Percentiles rank a stretch among this genome's conserved stretches.
Conservation (phyloP, 2,888 invertebrate species). For the Phymatocera aterrima region DNA sequence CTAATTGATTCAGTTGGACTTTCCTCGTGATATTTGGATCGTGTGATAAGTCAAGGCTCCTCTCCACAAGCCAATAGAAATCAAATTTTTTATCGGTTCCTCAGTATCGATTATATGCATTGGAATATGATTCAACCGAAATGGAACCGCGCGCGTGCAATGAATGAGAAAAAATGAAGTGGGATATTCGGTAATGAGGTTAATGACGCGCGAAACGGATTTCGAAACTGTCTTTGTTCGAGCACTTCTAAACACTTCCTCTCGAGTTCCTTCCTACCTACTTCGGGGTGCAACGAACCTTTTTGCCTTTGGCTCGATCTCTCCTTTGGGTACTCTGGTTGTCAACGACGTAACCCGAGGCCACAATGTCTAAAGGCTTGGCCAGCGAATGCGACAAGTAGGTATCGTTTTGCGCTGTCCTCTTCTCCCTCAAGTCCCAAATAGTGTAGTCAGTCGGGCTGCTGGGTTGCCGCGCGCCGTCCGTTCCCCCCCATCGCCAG, state of each 20-base stretch:
- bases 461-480: too few species aligned
- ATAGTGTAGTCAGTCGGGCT: constrained; percentile 37
- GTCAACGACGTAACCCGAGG: constrained; percentile 41
- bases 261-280: background rate
- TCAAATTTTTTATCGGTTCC: too few species aligned
- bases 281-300: constrained; percentile 37
- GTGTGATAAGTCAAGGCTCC: background rate
- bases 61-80: background rate
- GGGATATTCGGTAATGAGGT: constrained; percentile 7
- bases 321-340: constrained; percentile 30
- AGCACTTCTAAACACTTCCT: constrained; percentile 7
- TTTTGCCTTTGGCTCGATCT: background rate
- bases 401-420: constrained; percentile 29
- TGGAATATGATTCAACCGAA: background rate
- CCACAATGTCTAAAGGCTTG: constrained; percentile 29
- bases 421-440: constrained; percentile 23
- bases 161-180: background rate
- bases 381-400: constrained; percentile 36
- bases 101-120: too few species aligned
- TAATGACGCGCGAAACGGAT: constrained; percentile 2
- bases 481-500: constrained; percentile 5
- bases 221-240: constrained; percentile 8
- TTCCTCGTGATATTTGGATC: background rate
- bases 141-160: background rate
- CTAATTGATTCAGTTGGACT: background rate